Percentiles rank a stretch among this genome's conserved stretches.
Evolutionary conservation across 2,113 vertebrate species (phyloP).

Genomic region (Ancistrus triradiatus): DNA sequence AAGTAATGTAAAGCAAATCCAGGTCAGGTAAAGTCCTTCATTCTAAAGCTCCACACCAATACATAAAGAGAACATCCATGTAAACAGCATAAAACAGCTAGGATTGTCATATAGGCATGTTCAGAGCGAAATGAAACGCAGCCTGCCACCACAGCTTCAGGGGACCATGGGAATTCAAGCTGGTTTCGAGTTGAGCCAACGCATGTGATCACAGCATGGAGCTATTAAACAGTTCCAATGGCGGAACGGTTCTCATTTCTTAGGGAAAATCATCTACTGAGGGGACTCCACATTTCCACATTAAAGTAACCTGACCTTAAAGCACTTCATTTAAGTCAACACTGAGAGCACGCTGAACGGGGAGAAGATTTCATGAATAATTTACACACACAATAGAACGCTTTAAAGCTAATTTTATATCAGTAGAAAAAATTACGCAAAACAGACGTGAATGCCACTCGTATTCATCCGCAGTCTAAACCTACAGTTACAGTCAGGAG

Average conservation of each 20-base stretch:
- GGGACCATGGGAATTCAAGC: neutral
- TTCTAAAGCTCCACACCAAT: conserved; percentile 43
- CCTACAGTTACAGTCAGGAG: too few relatives aligned
- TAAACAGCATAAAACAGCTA: conserved; percentile 61
- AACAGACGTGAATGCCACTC: too few relatives aligned
- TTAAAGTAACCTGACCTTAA: conserved; percentile 65
- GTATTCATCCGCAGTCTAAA: too few relatives aligned
- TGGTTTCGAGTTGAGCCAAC: too few relatives aligned
- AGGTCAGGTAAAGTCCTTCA: conserved; percentile 25
- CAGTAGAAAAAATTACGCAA: conserved; percentile 49
- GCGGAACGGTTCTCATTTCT: neutral
- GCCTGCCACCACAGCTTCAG: conserved; percentile 12
- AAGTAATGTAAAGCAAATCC: neutral
- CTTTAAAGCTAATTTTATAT: conserved; percentile 65
- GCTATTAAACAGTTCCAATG: too few relatives aligned
- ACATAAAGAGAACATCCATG: conserved; percentile 17
- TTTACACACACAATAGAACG: conserved; percentile 63
- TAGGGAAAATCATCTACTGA: neutral
- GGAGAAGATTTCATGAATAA: conserved; percentile 64
- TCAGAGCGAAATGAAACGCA: conserved; percentile 33
- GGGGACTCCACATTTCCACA: conserved; percentile 22
- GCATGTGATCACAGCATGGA: too few relatives aligned
- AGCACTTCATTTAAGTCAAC: conserved; percentile 68
- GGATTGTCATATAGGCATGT: conserved; percentile 66
- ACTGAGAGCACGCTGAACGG: conserved; percentile 51